Conservation (phyloP, 2,113 vertebrate species). For the Bubo bubo region DNA sequence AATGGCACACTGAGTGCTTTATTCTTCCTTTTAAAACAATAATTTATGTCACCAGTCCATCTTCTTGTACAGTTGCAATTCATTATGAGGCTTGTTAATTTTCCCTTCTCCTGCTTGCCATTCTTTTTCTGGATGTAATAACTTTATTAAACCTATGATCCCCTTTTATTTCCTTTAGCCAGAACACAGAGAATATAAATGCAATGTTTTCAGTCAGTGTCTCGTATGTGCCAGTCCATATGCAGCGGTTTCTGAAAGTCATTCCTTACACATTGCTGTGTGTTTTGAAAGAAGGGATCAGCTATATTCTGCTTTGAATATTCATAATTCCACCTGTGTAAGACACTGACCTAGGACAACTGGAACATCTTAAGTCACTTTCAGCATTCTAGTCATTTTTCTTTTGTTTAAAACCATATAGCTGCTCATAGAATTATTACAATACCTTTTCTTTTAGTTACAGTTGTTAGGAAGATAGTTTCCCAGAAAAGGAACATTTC, state of each 20-base stretch:
- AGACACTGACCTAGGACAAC: neutral
- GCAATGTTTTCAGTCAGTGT: neutral
- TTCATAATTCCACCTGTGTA: slow-evolving; percentile 19
- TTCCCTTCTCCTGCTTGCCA: neutral
- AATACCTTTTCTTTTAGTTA: neutral
- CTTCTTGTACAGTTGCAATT: neutral
- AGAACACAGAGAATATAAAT: neutral
- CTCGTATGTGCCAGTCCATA: neutral
- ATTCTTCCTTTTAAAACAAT: neutral
- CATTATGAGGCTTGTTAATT: neutral
- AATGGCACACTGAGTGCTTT: neutral
- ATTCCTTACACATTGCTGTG: neutral
- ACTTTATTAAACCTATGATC: neutral
- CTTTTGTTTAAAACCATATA: slow-evolving; percentile 19
- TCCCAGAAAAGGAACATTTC: neutral
- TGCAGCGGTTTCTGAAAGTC: neutral
- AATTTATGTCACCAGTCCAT: neutral
- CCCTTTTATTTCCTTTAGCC: neutral
- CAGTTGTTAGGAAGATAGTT: neutral
- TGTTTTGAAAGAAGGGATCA: neutral
- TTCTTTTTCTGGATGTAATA: neutral
- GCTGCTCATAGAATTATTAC: slow-evolving; percentile 19
- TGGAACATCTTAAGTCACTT: slow-evolving; percentile 39
- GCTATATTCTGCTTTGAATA: slow-evolving; percentile 26
- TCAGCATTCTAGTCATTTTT: neutral